These are phyloP conservation scores for Cryptus viduatorius DNA, from an alignment of 2,888 invertebrate genomes.

Conservation along the genomic window DNA sequence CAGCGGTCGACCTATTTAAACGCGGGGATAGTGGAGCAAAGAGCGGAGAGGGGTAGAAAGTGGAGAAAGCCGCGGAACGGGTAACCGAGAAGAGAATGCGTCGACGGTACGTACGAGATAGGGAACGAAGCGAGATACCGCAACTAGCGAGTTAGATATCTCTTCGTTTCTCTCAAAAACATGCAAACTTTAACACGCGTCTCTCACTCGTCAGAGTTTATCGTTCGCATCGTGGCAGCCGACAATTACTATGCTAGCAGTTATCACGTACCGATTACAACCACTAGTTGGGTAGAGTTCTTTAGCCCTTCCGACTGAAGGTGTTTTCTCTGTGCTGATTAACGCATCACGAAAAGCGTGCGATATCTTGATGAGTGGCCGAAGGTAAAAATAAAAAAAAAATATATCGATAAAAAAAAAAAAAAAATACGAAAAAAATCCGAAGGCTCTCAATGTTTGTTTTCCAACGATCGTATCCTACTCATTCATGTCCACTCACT, in stretches of 20 bases:
- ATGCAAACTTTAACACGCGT: slow-evolving; percentile 44
- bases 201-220: slow-evolving; percentile 39
- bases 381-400: neutral
- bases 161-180: slow-evolving; percentile 13
- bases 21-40: slow-evolving; percentile 19
- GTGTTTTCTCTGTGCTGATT: neutral
- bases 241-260: slow-evolving; percentile 45
- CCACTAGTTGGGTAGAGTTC: neutral
- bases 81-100: slow-evolving; percentile 16
- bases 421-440: neutral
- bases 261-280: neutral
- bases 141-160: slow-evolving; percentile 10
- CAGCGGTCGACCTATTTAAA: slow-evolving; percentile 67
- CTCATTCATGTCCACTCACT: slow-evolving; percentile 11
- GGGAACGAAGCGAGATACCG: slow-evolving; percentile 38
- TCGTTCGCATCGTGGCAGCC: slow-evolving; percentile 57
- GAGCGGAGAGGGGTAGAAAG: slow-evolving; percentile 29
- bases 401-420: slow-evolving; percentile 4
- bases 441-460: neutral
- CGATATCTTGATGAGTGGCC: slow-evolving; percentile 27
- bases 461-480: neutral
- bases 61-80: neutral
- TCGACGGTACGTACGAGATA: slow-evolving; percentile 30
- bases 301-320: neutral
- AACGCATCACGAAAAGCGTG: slow-evolving; percentile 36